Conservation (phyloP, 2,888 invertebrate species). For the Polydrusus tereticollis region DNA sequence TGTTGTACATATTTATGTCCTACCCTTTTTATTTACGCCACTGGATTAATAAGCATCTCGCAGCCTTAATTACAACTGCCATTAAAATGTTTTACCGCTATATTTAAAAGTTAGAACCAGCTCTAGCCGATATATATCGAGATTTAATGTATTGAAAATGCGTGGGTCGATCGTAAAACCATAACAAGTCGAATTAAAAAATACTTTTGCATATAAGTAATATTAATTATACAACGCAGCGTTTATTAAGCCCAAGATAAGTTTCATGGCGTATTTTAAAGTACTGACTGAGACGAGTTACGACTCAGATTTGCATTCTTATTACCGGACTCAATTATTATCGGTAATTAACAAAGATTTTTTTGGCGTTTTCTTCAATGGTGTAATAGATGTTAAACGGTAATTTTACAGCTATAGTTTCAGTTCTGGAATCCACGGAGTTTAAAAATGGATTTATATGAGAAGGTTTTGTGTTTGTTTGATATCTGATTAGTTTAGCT, state of each 20-base stretch:
- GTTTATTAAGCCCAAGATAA: too few species aligned
- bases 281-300: background rate
- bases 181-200: too few species aligned
- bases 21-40: background rate
- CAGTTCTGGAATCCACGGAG: constrained; percentile 15
- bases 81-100: background rate
- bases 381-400: constrained; percentile 8
- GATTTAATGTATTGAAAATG: background rate
- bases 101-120: background rate
- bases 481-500: background rate
- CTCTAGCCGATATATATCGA: background rate
- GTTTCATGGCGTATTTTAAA: background rate
- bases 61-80: background rate
- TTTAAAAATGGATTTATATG: background rate
- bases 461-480: constrained; percentile 9
- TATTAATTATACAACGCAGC: too few species aligned
- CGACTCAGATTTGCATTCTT: constrained; percentile 19
- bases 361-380: constrained; percentile 11
- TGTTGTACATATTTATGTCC: too few species aligned
- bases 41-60: background rate
- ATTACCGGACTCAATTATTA: constrained; percentile 11
- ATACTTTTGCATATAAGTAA: too few species aligned
- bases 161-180: background rate
- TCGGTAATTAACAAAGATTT: constrained; percentile 17
- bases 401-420: constrained; percentile 27